Conservation (phyloP, 2,113 vertebrate genomes). For the Etheostoma spectabile region DNA sequence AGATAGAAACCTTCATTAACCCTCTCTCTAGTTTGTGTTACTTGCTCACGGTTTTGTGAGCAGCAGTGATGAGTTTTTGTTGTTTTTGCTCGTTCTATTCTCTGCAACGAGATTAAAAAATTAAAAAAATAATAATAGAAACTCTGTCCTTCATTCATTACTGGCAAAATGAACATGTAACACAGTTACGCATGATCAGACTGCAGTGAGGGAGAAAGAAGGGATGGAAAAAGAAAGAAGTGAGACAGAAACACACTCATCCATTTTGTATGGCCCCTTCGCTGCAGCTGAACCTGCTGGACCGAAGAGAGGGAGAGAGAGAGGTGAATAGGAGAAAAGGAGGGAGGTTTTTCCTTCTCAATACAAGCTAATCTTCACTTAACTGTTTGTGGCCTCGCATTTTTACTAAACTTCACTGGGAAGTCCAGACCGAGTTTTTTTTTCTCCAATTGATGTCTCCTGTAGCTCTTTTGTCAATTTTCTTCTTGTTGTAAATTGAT, state of each 20-base stretch:
- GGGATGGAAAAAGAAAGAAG: slow-evolving; percentile 36
- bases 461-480: slow-evolving; percentile 40
- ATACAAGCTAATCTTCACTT: slow-evolving; percentile 48
- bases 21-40: slow-evolving; percentile 8
- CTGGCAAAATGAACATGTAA: slow-evolving; percentile 68
- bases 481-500: slow-evolving; percentile 44
- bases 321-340: slow-evolving; percentile 10
- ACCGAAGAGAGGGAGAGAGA: slow-evolving; percentile 33
- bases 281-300: slow-evolving; percentile 58
- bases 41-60: neutral
- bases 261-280: slow-evolving; percentile 73
- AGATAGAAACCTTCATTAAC: slow-evolving; percentile 26
- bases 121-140: neutral
- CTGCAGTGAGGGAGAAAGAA: slow-evolving; percentile 51
- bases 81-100: slow-evolving; percentile 17
- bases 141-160: slow-evolving; percentile 51
- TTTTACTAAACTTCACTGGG: slow-evolving; percentile 49
- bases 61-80: slow-evolving; percentile 14
- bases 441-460: slow-evolving; percentile 23
- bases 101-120: neutral
- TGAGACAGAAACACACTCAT: slow-evolving; percentile 62
- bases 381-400: slow-evolving; percentile 30
- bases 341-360: neutral
- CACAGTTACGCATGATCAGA: slow-evolving; percentile 60
- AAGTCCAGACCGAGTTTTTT: slow-evolving; percentile 36